Evolutionary conservation across 2,113 vertebrate species (phyloP).

Genomic region (Thinocorus orbignyianus): DNA sequence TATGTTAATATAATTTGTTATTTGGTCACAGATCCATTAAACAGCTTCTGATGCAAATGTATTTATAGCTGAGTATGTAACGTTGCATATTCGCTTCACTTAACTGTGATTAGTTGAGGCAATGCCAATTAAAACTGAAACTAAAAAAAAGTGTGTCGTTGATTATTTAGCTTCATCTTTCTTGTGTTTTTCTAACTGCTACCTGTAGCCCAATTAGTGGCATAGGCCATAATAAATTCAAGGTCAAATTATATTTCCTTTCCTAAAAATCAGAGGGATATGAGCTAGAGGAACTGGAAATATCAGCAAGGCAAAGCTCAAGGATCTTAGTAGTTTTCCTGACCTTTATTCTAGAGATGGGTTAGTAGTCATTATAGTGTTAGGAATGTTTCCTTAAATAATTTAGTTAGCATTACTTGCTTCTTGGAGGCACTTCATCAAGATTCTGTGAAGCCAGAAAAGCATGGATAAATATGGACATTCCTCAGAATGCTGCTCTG

Average conservation of each 20-base stretch:
- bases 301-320: slow-evolving; percentile 32
- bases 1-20: neutral
- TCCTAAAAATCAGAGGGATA: neutral
- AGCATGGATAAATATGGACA: neutral
- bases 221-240: neutral
- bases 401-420: slow-evolving; percentile 26
- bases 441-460: slow-evolving; percentile 19
- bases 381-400: slow-evolving; percentile 34
- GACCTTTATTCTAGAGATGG: slow-evolving; percentile 24
- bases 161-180: neutral
- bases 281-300: slow-evolving; percentile 10
- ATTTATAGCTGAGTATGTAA: neutral
- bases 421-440: slow-evolving; percentile 25
- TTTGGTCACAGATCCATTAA: neutral
- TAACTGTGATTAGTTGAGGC: neutral
- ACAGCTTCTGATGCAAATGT: neutral
- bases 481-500: neutral
- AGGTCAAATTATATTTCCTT: neutral
- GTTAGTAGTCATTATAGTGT: neutral
- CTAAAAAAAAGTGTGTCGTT: neutral
- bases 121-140: neutral
- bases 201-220: neutral
- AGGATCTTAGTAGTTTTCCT: slow-evolving; percentile 10
- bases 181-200: neutral
- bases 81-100: neutral